Conservation (phyloP, 2,888 invertebrate genomes). For the Bombylius discolor region DNA sequence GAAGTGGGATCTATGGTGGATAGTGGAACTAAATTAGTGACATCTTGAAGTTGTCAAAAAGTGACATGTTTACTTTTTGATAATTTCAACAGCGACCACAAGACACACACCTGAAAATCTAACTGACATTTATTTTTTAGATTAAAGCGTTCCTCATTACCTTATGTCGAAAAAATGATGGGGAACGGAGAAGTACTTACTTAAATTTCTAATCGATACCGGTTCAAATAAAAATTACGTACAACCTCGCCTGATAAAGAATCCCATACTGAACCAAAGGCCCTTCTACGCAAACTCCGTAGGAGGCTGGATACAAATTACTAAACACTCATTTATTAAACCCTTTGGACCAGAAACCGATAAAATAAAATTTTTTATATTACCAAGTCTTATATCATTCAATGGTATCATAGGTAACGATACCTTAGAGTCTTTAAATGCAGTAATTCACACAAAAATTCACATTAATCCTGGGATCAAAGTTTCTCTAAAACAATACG, state of each 20-base stretch:
- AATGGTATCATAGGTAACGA: slow-evolving; percentile 11
- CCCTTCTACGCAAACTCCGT: slow-evolving; percentile 10
- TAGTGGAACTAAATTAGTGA: no score
- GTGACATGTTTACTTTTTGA: no score
- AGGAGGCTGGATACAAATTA: slow-evolving; percentile 10
- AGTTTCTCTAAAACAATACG: slow-evolving; percentile 3
- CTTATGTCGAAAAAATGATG: no score
- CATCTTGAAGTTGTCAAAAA: no score
- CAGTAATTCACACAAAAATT: slow-evolving; percentile 4
- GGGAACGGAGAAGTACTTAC: no score
- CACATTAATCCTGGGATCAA: slow-evolving; percentile 1
- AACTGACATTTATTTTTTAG: no score
- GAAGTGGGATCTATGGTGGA: no score
- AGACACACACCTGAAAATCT: no score
- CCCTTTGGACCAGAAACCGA: slow-evolving; percentile 2
- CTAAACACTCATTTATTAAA: slow-evolving; percentile 6
- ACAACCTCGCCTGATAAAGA: slow-evolving; percentile 6
- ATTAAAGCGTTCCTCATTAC: no score
- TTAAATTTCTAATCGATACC: no score
- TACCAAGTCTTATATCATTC: slow-evolving; percentile 6
- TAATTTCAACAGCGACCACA: no score
- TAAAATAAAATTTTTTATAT: slow-evolving; percentile 10
- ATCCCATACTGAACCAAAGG: slow-evolving; percentile 9
- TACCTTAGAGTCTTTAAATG: slow-evolving; percentile 4
- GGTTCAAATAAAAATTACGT: no score